These are phyloP conservation scores for Mythimna impura DNA, from an alignment of 2,888 invertebrate genomes.

Conservation along the genomic window DNA sequence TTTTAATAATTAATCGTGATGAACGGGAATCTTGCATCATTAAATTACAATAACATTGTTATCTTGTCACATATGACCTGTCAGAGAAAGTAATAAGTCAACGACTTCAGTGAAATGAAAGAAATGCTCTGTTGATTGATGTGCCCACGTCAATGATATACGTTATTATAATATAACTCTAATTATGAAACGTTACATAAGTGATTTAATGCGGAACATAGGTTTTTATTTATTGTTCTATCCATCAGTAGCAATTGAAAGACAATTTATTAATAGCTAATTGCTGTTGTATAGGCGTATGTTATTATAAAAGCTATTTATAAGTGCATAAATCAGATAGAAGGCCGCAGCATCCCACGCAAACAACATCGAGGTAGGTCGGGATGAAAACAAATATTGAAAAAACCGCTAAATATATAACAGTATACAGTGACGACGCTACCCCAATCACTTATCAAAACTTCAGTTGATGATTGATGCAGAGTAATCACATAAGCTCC, in stretches of 20 bases:
- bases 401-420: slow-evolving; percentile 66
- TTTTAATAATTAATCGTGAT: slow-evolving; percentile 69
- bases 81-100: slow-evolving; percentile 83
- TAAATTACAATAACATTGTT: slow-evolving; percentile 82
- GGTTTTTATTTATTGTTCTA: slow-evolving; percentile 44
- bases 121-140: slow-evolving; percentile 75
- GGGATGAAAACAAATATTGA: slow-evolving; percentile 79
- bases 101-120: slow-evolving; percentile 81
- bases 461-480: slow-evolving; percentile 69
- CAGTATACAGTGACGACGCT: slow-evolving; percentile 12
- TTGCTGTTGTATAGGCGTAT: slow-evolving; percentile 70
- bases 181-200: slow-evolving; percentile 72
- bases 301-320: slow-evolving; percentile 81
- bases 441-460: slow-evolving; percentile 71
- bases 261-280: slow-evolving; percentile 71
- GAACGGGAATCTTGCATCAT: slow-evolving; percentile 69
- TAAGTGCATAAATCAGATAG: slow-evolving; percentile 84
- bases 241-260: slow-evolving; percentile 46
- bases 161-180: slow-evolving; percentile 65
- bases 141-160: slow-evolving; percentile 67
- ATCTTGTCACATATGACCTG: slow-evolving; percentile 81
- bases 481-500: slow-evolving; percentile 63
- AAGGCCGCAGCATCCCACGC: slow-evolving; percentile 80
- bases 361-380: slow-evolving; percentile 85
- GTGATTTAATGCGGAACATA: slow-evolving; percentile 51